Conservation (phyloP, 2,888 invertebrate species). For the Cryptosula pallasiana region DNA sequence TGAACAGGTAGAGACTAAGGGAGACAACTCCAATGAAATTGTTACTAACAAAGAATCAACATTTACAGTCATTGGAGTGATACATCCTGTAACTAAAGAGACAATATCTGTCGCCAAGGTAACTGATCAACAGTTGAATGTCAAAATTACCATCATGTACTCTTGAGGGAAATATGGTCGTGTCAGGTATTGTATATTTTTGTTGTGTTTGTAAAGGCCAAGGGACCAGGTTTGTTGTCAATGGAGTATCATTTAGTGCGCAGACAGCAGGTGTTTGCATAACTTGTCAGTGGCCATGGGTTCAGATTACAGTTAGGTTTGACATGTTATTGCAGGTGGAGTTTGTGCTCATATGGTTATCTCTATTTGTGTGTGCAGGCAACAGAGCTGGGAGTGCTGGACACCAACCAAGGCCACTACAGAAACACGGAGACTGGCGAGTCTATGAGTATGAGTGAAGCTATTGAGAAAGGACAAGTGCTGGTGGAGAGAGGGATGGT, state of each 20-base stretch:
- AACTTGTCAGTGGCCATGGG: too few relatives aligned
- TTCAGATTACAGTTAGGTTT: too few relatives aligned
- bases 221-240: too few relatives aligned
- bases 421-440: not conserved
- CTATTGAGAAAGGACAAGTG: conserved; percentile 22
- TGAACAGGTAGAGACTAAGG: not conserved
- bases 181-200: too few relatives aligned
- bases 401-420: not conserved
- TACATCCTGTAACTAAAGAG: conserved; percentile 13
- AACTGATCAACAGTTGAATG: not conserved
- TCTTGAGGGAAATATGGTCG: too few relatives aligned
- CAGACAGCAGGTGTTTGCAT: too few relatives aligned
- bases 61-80: conserved; percentile 16
- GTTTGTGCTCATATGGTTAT: too few relatives aligned
- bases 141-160: too few relatives aligned
- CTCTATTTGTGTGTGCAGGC: not conserved
- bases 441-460: conserved; percentile 11
- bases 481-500: conserved; percentile 22
- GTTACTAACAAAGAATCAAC: conserved; percentile 4
- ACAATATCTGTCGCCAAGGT: conserved; percentile 19
- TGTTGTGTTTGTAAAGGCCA: too few relatives aligned
- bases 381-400: conserved; percentile 16
- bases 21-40: not conserved
- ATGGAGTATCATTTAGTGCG: too few relatives aligned
- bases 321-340: too few relatives aligned